phyloP scores from a whole-genome alignment of 2,888 invertebrate genomes.

The Julus scandinavius region DNA sequence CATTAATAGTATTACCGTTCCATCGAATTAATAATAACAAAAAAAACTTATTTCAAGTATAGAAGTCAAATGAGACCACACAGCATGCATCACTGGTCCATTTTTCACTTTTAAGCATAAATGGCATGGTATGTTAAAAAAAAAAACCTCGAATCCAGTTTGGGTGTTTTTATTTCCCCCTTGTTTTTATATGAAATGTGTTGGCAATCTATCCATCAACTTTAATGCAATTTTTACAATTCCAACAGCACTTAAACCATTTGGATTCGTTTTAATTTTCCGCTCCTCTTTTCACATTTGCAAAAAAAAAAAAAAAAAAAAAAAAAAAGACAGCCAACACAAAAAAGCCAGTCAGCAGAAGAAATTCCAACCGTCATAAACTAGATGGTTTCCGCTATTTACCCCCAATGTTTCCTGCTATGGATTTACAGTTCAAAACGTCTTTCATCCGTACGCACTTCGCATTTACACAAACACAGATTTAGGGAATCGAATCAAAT shows the following conservation, averaged over 20 bases:
- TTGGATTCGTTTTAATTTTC: conserved; percentile 39
- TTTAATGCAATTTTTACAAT: conserved; percentile 28
- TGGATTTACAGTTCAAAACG: conserved; percentile 39
- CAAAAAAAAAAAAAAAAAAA: not conserved
- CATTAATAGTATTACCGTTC: too few species aligned
- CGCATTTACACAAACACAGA: conserved; percentile 37
- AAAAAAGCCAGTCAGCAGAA: conserved; percentile 42
- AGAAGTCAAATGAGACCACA: not conserved
- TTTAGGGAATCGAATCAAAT: conserved; percentile 22
- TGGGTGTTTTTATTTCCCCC: not conserved
- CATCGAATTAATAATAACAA: too few species aligned
- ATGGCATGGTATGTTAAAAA: not conserved
- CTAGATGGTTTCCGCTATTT: conserved; percentile 39
- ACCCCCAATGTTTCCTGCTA: conserved; percentile 42
- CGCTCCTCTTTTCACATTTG: conserved; percentile 39
- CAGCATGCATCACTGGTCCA: too few species aligned
- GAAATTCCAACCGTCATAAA: conserved; percentile 42
- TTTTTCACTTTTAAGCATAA: too few species aligned
- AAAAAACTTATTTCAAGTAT: not conserved
- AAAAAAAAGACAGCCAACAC: conserved; percentile 10
- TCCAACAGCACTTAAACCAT: conserved; percentile 38
- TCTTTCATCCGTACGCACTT: conserved; percentile 15
- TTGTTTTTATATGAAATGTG: not conserved
- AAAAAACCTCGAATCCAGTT: not conserved
- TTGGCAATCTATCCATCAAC: conserved; percentile 11